Percentiles rank a stretch among this genome's conserved stretches.
These are phyloP conservation scores for Chloropsis hardwickii DNA, from an alignment of 2,113 vertebrate species.

Conservation along the genomic window DNA sequence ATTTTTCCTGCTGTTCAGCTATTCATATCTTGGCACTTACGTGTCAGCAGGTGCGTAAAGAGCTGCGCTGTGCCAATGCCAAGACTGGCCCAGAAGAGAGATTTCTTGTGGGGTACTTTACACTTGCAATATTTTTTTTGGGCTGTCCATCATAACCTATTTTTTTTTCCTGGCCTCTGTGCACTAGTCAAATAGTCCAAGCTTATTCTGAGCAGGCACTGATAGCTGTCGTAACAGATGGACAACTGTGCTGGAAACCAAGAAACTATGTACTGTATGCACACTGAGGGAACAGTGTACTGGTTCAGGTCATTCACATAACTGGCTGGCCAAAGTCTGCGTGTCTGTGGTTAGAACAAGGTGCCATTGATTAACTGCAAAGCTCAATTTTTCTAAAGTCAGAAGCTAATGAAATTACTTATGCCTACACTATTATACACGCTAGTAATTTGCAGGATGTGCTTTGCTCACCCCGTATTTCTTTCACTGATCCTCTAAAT, in stretches of 20 bases:
- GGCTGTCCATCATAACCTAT: not conserved
- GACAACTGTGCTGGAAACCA: conserved; percentile 41
- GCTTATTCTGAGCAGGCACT: conserved; percentile 54
- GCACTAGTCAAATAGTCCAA: conserved; percentile 24
- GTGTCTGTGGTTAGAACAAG: not conserved
- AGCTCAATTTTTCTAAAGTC: not conserved
- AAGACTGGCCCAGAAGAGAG: conserved; percentile 1
- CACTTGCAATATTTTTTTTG: not conserved
- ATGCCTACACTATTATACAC: not conserved
- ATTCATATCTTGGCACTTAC: conserved; percentile 27
- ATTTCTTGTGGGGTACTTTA: conserved; percentile 14
- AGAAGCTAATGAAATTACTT: not conserved
- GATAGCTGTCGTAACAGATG: conserved; percentile 34
- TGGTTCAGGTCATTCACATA: conserved; percentile 13
- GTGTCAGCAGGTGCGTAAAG: conserved; percentile 27
- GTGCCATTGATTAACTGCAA: not conserved
- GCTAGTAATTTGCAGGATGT: not conserved
- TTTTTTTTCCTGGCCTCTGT: conserved; percentile 17
- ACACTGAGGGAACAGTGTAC: conserved; percentile 13
- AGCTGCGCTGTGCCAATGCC: not conserved
- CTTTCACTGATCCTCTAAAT: not conserved
- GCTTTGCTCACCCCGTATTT: not conserved
- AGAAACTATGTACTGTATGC: conserved; percentile 49
- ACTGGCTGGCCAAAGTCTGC: not conserved
- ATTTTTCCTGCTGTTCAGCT: conserved; percentile 43